phyloP scores from a whole-genome alignment of 1,140 invertebrate genomes.

The Lasioglossum albipes region DNA sequence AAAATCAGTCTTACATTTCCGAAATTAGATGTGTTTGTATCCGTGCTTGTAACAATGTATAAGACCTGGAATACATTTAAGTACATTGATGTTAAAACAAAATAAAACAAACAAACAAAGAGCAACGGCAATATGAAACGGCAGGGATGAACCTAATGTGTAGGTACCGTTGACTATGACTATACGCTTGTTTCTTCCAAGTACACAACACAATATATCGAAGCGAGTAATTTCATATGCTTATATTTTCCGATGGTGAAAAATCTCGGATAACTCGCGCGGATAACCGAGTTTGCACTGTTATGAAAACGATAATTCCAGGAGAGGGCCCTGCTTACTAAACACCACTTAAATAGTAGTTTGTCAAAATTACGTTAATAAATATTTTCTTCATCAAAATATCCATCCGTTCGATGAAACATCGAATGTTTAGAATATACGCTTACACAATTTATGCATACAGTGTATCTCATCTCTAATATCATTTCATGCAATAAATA shows the following conservation, averaged over 20 bases:
- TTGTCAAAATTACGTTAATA: conserved; percentile 1
- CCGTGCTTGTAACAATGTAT: background rate
- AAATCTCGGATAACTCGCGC: background rate
- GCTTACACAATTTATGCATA: background rate
- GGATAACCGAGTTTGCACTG: background rate
- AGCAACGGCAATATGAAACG: conserved; percentile 18
- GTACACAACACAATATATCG: conserved; percentile 7
- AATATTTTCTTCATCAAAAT: conserved; percentile 17
- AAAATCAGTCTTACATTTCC: conserved; percentile 45
- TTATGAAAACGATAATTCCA: background rate
- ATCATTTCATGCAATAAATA: conserved; percentile 9
- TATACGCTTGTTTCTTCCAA: background rate
- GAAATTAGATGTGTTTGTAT: conserved; percentile 14
- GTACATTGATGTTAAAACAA: conserved; percentile 19
- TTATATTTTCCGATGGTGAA: background rate
- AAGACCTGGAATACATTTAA: conserved; percentile 16
- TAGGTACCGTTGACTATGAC: conserved; percentile 1
- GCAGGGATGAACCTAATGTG: conserved; percentile 4
- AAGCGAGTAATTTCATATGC: background rate
- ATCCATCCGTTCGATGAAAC: background rate
- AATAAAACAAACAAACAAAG: background rate
- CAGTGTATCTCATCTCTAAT: background rate
- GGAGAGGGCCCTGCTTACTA: too few relatives aligned
- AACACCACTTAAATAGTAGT: background rate
- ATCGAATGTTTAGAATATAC: background rate